These are phyloP conservation scores for Epirrhoe alternata DNA, from an alignment of 2,888 invertebrate genomes.

Conservation along the genomic window DNA sequence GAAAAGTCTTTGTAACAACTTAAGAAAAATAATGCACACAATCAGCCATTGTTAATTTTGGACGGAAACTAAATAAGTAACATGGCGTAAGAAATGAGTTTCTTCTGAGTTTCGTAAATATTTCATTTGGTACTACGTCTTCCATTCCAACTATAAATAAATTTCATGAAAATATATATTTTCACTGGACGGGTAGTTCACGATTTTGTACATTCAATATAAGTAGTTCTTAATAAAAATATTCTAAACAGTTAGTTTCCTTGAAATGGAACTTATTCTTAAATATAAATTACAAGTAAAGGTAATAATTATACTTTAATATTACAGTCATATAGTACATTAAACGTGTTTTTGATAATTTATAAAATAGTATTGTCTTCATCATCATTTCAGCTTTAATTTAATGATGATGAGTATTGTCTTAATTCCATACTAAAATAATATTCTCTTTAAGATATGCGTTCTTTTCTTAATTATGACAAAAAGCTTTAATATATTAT, in stretches of 20 bases:
- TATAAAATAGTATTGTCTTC: slow-evolving; percentile 28
- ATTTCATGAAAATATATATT: slow-evolving; percentile 17
- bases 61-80: slow-evolving; percentile 84
- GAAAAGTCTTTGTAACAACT: slow-evolving; percentile 64
- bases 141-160: slow-evolving; percentile 15
- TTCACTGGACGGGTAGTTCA: slow-evolving; percentile 58
- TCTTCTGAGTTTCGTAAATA: slow-evolving; percentile 46
- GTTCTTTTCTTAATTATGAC: not conserved
- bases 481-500: not conserved
- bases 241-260: slow-evolving; percentile 4
- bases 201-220: slow-evolving; percentile 24
- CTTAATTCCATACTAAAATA: slow-evolving; percentile 14
- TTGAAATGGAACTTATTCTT: slow-evolving; percentile 2
- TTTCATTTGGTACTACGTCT: slow-evolving; percentile 7
- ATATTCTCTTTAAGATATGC: slow-evolving; percentile 7
- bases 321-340: slow-evolving; percentile 8
- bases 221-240: slow-evolving; percentile 15
- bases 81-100: slow-evolving; percentile 65
- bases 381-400: no score
- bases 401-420: no score
- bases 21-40: slow-evolving; percentile 65
- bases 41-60: slow-evolving; percentile 81
- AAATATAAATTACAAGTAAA: slow-evolving; percentile 14
- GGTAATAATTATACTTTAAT: slow-evolving; percentile 9
- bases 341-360: slow-evolving; percentile 13